A percentile compares a stretch with the other conserved stretches of the same genome.
These are phyloP conservation scores for Sphecodes monilicornis DNA, from an alignment of 2,888 invertebrate species.

Conservation along the genomic window DNA sequence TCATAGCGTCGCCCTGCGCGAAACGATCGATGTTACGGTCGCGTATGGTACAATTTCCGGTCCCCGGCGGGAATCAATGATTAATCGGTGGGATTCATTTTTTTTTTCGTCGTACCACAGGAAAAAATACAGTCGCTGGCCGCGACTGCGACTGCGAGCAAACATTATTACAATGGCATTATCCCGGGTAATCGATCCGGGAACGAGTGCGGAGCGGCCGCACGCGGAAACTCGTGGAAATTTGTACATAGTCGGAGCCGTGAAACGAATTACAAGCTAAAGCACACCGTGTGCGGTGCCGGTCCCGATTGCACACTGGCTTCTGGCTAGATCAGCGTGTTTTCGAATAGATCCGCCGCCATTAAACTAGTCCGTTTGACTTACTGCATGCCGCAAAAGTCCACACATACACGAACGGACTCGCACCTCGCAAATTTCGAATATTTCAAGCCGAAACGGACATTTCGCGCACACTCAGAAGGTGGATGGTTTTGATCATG, in stretches of 20 bases:
- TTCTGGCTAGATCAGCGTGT: neutral
- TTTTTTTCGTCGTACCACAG: neutral
- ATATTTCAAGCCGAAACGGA: too few species aligned
- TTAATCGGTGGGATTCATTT: slow-evolving; percentile 17
- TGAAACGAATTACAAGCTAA: slow-evolving; percentile 4
- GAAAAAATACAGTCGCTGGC: neutral
- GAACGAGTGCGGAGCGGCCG: neutral
- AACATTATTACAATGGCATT: slow-evolving; percentile 30
- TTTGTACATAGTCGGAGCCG: neutral
- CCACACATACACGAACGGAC: too few species aligned
- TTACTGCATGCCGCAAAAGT: neutral
- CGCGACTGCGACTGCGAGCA: neutral
- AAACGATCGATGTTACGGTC: neutral
- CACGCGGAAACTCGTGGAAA: neutral
- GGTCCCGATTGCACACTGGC: neutral
- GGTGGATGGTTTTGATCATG: too few species aligned
- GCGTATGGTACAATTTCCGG: slow-evolving; percentile 18
- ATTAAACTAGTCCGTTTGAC: neutral
- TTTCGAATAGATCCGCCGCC: neutral
- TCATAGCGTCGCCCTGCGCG: neutral
- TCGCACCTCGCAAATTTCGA: too few species aligned
- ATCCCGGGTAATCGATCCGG: slow-evolving; percentile 18
- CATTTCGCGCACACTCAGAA: too few species aligned
- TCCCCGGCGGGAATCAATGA: neutral
- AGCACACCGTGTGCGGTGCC: neutral